Evolutionary conservation across 2,888 invertebrate genomes (phyloP).

Genomic region (Microctonus aethiopoides): DNA sequence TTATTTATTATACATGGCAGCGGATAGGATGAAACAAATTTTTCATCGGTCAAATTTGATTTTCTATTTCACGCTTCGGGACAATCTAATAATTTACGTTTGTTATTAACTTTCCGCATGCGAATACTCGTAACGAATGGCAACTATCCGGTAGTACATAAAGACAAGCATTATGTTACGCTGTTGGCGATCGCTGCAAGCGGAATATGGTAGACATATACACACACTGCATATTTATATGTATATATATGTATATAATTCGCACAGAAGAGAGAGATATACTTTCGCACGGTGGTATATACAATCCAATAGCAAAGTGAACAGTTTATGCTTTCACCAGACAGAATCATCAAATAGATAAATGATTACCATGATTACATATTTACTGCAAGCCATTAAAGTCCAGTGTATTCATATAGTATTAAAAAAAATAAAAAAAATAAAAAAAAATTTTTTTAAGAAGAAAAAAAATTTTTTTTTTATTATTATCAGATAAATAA

Average conservation of each 20-base stretch:
- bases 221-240: no score
- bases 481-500: neutral
- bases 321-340: slow-evolving; percentile 50
- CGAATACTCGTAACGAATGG: slow-evolving; percentile 20
- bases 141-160: slow-evolving; percentile 39
- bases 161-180: slow-evolving; percentile 38
- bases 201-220: slow-evolving; percentile 16
- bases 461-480: neutral
- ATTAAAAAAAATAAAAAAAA: neutral
- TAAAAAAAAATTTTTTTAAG: neutral
- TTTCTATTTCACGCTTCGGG: slow-evolving; percentile 7
- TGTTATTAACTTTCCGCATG: slow-evolving; percentile 24
- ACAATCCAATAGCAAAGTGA: slow-evolving; percentile 35
- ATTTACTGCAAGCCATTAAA: slow-evolving; percentile 43
- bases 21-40: slow-evolving; percentile 11
- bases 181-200: slow-evolving; percentile 29
- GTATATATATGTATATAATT: slow-evolving; percentile 21
- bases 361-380: slow-evolving; percentile 50
- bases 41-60: slow-evolving; percentile 17
- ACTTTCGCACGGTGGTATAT: slow-evolving; percentile 41
- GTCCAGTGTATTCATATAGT: slow-evolving; percentile 15
- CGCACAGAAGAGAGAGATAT: slow-evolving; percentile 36
- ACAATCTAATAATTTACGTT: slow-evolving; percentile 21
- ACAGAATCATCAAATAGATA: slow-evolving; percentile 54
- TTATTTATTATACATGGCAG: neutral